These are phyloP conservation scores for Philaethria dido DNA, from an alignment of 2,888 invertebrate genomes.

Conservation along the genomic window DNA sequence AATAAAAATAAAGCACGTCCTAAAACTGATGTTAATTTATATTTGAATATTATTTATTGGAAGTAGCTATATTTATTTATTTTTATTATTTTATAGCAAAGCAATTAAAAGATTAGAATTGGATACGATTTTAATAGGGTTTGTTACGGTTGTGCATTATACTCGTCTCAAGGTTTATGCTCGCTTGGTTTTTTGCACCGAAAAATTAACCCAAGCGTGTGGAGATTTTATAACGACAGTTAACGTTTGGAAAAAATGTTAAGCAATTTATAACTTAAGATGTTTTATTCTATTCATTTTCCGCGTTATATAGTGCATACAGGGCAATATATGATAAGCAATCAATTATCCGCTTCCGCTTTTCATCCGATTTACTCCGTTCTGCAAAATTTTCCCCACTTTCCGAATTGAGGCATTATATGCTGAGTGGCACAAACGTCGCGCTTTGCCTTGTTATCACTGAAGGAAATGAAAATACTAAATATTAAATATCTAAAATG, in stretches of 20 bases:
- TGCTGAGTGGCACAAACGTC: too few species aligned
- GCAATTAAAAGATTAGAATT: slow-evolving; percentile 26
- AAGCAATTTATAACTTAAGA: neutral
- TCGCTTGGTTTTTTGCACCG: slow-evolving; percentile 9
- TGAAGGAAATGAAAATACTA: too few species aligned
- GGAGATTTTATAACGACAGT: slow-evolving; percentile 4
- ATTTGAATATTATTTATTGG: slow-evolving; percentile 23
- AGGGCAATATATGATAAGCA: too few species aligned
- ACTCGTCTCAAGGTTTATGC: slow-evolving; percentile 20
- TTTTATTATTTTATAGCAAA: slow-evolving; percentile 22
- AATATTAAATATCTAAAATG: too few species aligned
- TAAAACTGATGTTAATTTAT: slow-evolving; percentile 16
- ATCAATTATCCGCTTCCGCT: too few species aligned
- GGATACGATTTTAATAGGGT: slow-evolving; percentile 24
- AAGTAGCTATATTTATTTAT: slow-evolving; percentile 16
- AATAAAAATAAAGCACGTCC: slow-evolving; percentile 8
- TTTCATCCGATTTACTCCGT: too few species aligned
- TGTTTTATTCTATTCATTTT: neutral
- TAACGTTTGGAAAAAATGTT: neutral
- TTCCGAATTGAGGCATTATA: too few species aligned
- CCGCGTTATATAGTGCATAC: too few species aligned
- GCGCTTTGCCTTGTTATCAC: too few species aligned
- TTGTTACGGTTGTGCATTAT: slow-evolving; percentile 18
- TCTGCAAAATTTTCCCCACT: too few species aligned
- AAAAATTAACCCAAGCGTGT: neutral